A percentile compares a stretch with the other conserved stretches of the same genome.
Evolutionary conservation across 2,888 invertebrate species (phyloP).

Genomic region (Brachylomia viminalis): DNA sequence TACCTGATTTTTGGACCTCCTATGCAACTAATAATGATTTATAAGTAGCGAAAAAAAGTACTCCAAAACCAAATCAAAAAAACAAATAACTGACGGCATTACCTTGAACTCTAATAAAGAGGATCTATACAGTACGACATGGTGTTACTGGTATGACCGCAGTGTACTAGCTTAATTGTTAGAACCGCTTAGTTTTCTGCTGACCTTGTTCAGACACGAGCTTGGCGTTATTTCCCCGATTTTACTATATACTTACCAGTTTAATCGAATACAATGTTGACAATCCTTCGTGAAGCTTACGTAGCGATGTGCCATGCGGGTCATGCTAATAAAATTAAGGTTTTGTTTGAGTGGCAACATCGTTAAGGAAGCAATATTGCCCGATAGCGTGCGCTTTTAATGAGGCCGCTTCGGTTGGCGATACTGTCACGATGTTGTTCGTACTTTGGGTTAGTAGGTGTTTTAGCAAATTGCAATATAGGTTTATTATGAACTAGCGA

Average conservation of each 20-base stretch:
- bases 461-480: neutral
- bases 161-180: neutral
- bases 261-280: constrained; percentile 61
- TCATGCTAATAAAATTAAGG: constrained; percentile 80
- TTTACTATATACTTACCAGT: constrained; percentile 25
- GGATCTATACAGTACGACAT: too few relatives aligned
- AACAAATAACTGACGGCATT: neutral
- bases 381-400: constrained; percentile 70
- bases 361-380: constrained; percentile 79
- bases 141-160: neutral
- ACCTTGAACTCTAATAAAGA: neutral
- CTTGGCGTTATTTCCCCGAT: constrained; percentile 3
- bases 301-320: constrained; percentile 75
- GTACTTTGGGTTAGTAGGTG: constrained; percentile 3
- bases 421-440: constrained; percentile 18
- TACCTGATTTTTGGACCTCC: too few relatives aligned
- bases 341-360: constrained; percentile 81
- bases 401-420: constrained; percentile 60
- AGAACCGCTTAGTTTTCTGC: constrained; percentile 10
- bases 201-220: constrained; percentile 1
- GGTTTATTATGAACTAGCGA: neutral
- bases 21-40: too few relatives aligned
- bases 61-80: neutral
- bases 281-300: constrained; percentile 62
- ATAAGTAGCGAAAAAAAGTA: neutral